Evolutionary conservation across 2,797 vertebrate genomes (phyloP).

Genomic region (Ara ararauna): DNA sequence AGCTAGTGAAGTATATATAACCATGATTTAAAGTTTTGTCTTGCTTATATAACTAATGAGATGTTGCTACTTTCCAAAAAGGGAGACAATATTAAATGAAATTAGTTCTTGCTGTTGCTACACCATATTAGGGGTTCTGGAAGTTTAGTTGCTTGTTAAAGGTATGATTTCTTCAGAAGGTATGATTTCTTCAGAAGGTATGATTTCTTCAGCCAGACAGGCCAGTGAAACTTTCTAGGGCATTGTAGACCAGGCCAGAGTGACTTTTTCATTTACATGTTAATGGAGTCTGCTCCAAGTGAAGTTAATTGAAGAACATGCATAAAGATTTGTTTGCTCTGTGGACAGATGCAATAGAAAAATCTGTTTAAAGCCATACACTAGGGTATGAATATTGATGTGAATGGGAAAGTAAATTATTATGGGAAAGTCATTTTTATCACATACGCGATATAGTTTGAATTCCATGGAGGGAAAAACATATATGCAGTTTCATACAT

Average conservation of each 20-base stretch:
- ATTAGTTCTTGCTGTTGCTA: neutral
- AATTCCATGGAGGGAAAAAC: conserved; percentile 21
- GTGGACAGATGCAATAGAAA: conserved; percentile 55
- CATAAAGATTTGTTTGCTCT: conserved; percentile 67
- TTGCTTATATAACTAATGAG: neutral
- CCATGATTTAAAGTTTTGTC: neutral
- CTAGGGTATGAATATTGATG: conserved; percentile 59
- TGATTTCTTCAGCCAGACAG: neutral
- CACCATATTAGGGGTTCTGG: neutral
- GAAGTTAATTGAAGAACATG: conserved; percentile 67
- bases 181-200: neutral
- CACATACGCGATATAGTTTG: neutral
- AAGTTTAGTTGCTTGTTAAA: neutral
- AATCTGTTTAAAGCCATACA: conserved; percentile 51
- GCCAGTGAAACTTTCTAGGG: conserved; percentile 14
- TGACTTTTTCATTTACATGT: conserved; percentile 67
- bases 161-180: neutral
- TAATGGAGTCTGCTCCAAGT: conserved; percentile 42
- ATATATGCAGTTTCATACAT: neutral
- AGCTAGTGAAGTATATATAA: neutral
- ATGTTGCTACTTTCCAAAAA: neutral
- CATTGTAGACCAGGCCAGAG: neutral
- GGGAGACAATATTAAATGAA: neutral
- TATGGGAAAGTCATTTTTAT: conserved; percentile 53
- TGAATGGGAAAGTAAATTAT: conserved; percentile 49